A percentile compares a stretch with the other conserved stretches of the same genome.
phyloP scores from a whole-genome alignment of 2,113 vertebrate genomes.

The Muscicapa adusta region DNA sequence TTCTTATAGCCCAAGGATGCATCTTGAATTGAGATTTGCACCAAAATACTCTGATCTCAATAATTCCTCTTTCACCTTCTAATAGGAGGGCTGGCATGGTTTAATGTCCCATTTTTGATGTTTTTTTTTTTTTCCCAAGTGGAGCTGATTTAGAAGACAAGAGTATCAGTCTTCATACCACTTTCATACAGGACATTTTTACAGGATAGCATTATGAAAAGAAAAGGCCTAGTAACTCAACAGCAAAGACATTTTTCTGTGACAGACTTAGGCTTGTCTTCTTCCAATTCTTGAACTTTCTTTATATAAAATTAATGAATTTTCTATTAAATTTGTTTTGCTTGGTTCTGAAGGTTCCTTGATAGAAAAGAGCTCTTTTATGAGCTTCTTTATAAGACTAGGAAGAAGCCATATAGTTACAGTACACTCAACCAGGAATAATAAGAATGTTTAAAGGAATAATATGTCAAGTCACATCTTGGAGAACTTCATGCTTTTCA shows the following conservation, averaged over 20 bases:
- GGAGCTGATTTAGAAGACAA: background rate
- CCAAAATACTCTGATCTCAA: background rate
- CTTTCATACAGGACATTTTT: background rate
- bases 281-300: background rate
- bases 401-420: background rate
- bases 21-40: background rate
- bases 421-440: background rate
- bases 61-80: background rate
- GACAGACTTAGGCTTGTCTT: background rate
- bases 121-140: background rate
- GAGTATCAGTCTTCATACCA: background rate
- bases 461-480: background rate
- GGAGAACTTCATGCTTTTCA: background rate
- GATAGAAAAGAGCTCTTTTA: background rate
- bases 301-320: background rate
- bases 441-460: background rate
- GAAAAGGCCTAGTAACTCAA: background rate
- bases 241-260: background rate
- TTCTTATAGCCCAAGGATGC: background rate
- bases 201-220: background rate
- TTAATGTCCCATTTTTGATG: background rate
- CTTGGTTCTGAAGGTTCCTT: background rate
- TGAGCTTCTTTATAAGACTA: background rate
- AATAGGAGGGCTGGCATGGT: background rate
- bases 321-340: background rate